Base-by-base conservation (phyloP, 2,113 vertebrate species). In the Nibea albiflora region DNA sequence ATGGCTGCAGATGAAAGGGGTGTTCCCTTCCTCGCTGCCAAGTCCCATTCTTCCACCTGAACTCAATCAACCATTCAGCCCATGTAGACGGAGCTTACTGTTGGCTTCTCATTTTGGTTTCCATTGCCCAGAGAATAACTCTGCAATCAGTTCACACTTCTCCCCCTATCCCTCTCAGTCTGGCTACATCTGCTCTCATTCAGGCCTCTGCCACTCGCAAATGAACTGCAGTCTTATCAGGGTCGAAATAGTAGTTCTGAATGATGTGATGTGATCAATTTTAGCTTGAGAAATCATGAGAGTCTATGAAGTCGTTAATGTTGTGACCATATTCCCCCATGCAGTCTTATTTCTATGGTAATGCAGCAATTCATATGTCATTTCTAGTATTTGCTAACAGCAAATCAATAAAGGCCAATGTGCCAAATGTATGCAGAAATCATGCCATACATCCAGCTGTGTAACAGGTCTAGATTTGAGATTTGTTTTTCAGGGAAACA, bases 121-220 rank as follows among this genome's bases (percentile, higher is more conserved):
- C 89, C 82, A 26, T 73, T 68, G 85, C 90, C 88, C 73, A 88
- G 87, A 94, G 87, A 93, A 89, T 90, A 90, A 93, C 90, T 86
- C 39, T 60, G 85, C 88, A 94, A 93, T 94, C 92, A 94, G 86
- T 89, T 91, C 79, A 76, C 86, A 89, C 92, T 93, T 88, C 85
- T 85, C 73, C 76, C 76, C 46, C 62, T 84, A 81, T 90, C 78
- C 85, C 76, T 73, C 83, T 78, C 83, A 83, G 84, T 71, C 86
- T 85, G 69, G 71, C 50, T 80, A 89, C 83, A 89, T 85, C 81
- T 86, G 62, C 88, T 89, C 83, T 76, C 85, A 63, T 76, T 78
- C 81, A 77, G 73, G 62, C 73, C 68, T 63, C 63, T 14, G 58
- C 80, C 67, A 54, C 46, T 86, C 63, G 57, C 75, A 90, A 90